Percentiles rank a stretch among this genome's conserved stretches.
Evolutionary conservation across 2,113 vertebrate species (phyloP).

Genomic region (Eidolon helvum): DNA sequence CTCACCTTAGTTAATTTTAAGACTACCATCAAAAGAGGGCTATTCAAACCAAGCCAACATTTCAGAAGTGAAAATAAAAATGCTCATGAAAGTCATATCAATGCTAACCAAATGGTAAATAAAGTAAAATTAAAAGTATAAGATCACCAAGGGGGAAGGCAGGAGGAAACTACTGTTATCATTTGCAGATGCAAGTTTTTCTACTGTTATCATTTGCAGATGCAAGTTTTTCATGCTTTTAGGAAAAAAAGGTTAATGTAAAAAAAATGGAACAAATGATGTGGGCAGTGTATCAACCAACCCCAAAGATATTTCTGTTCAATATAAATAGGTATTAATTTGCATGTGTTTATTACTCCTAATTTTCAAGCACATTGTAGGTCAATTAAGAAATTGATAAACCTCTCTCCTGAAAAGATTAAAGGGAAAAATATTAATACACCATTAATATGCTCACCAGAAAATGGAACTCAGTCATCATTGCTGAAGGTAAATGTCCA

Average conservation of each 20-base stretch:
- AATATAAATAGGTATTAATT: conserved; percentile 17
- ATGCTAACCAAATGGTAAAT: not conserved
- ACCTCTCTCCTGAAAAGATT: not conserved
- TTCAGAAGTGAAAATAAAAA: conserved; percentile 7
- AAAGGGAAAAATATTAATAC: conserved; percentile 22
- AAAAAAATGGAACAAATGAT: not conserved
- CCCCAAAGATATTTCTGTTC: conserved; percentile 10
- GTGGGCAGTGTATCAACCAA: not conserved
- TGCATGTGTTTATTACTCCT: conserved; percentile 47
- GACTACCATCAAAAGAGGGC: not conserved
- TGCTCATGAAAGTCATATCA: not conserved
- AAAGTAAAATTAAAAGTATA: not conserved
- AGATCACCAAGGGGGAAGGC: not conserved
- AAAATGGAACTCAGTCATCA: conserved; percentile 23
- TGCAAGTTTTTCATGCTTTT: not conserved
- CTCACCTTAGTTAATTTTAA: not conserved
- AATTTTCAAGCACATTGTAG: conserved; percentile 39
- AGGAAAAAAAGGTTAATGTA: not conserved
- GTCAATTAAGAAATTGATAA: conserved; percentile 55
- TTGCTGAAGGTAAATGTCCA: not conserved
- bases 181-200: not conserved
- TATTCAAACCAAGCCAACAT: not conserved
- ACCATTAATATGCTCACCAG: not conserved
- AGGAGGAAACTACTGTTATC: not conserved
- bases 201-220: not conserved